A percentile compares a stretch with the other conserved stretches of the same genome.
phyloP scores from a whole-genome alignment of 92 coral and sea anemone species.

The Pocillopora grandis region DNA sequence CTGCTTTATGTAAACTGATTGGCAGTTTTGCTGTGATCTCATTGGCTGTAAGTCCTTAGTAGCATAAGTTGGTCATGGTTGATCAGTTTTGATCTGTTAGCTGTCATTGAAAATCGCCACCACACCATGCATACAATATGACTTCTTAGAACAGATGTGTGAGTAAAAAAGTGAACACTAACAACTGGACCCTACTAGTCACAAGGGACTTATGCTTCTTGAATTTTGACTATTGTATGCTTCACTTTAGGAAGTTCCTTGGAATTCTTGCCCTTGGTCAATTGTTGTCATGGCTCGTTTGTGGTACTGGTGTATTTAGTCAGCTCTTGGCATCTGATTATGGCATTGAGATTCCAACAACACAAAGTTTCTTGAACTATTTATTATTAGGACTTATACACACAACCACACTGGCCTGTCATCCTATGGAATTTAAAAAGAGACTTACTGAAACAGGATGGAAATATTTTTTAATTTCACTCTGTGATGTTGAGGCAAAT shows the following conservation, averaged over 20 bases:
- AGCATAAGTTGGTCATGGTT: no score
- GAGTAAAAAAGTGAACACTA: no score
- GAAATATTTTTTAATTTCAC: conserved; percentile 81
- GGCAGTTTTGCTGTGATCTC: no score
- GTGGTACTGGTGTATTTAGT: conserved; percentile 83
- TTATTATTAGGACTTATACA: conserved; percentile 57
- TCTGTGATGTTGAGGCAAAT: conserved; percentile 91
- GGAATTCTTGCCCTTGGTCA: conserved; percentile 75
- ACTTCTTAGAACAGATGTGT: no score
- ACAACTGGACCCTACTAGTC: no score
- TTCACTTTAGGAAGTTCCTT: conserved; percentile 55
- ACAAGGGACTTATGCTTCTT: no score
- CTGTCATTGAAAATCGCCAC: no score
- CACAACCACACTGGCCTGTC: conserved; percentile 60
- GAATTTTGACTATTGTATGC: background rate
- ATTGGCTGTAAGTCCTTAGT: no score
- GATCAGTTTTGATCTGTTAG: no score
- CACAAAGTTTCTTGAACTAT: conserved; percentile 85
- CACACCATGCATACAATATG: no score
- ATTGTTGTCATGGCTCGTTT: conserved; percentile 72
- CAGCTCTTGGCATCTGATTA: conserved; percentile 66
- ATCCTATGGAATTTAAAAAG: conserved; percentile 37
- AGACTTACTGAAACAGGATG: conserved; percentile 77
- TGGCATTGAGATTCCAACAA: conserved; percentile 73
- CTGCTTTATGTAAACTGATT: no score